Percentiles rank a stretch among this genome's conserved stretches.
Conservation (phyloP, 2,888 invertebrate species). For the Amaurobius ferox region DNA sequence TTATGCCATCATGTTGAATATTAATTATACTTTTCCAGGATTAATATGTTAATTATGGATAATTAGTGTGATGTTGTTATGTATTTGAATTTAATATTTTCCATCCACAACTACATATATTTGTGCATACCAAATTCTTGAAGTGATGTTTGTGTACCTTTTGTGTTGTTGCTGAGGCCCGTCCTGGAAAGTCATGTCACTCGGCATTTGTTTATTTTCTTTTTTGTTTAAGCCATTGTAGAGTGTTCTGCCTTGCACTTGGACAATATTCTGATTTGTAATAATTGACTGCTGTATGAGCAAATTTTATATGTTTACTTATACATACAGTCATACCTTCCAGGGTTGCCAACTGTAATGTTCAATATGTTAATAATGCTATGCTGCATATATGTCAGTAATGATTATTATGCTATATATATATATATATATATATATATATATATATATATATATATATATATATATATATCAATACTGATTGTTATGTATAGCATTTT, state of each 20-base stretch:
- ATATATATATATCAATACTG: too few species aligned
- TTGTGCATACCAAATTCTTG: background rate
- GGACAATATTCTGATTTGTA: background rate
- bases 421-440: too few species aligned
- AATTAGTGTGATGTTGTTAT: conserved; percentile 1
- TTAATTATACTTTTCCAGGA: conserved; percentile 5
- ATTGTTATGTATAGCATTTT: too few species aligned
- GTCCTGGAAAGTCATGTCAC: conserved; percentile 2
- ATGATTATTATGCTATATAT: too few species aligned
- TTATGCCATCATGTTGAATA: background rate
- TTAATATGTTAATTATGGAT: background rate
- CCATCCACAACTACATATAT: conserved; percentile 2
- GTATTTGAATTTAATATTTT: conserved; percentile 9
- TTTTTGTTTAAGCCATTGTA: background rate
- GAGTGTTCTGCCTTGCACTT: background rate
- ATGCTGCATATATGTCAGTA: too few species aligned
- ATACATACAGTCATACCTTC: too few species aligned
- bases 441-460: too few species aligned
- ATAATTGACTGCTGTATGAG: too few species aligned
- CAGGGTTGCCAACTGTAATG: too few species aligned
- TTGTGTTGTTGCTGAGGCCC: conserved; percentile 14
- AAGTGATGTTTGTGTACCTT: background rate
- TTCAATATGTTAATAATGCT: too few species aligned
- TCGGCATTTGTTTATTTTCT: background rate
- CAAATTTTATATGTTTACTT: too few species aligned